A percentile compares a stretch with the other conserved stretches of the same genome.
phyloP scores from a whole-genome alignment of 2,113 vertebrate species.

The Scomber colias region DNA sequence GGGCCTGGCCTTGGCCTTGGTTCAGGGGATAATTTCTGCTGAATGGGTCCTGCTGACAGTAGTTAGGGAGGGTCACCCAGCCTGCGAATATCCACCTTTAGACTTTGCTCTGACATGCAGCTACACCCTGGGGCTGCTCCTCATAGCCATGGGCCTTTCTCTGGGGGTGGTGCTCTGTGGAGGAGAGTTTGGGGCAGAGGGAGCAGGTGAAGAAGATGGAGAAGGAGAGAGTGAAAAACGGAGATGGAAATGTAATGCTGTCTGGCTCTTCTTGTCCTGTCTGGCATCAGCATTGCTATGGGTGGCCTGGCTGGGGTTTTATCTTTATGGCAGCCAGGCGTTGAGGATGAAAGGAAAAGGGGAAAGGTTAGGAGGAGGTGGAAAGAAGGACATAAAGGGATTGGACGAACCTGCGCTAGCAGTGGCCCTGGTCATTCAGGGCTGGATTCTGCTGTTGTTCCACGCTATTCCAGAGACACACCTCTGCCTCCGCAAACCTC shows the following conservation, averaged over 20 bases:
- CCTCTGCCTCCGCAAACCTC: conserved; percentile 88
- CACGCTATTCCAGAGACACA: conserved; percentile 95
- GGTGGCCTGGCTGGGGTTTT: conserved; percentile 96
- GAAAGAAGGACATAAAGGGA: conserved; percentile 85
- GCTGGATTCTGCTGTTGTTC: conserved; percentile 95
- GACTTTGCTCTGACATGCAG: conserved; percentile 94
- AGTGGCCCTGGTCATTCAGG: conserved; percentile 92
- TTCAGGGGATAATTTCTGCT: conserved; percentile 93
- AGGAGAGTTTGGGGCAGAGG: conserved; percentile 80
- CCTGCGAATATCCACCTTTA: conserved; percentile 93
- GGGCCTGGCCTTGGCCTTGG: conserved; percentile 89
- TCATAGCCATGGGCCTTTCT: conserved; percentile 86
- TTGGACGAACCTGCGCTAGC: conserved; percentile 95
- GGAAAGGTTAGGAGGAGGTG: conserved; percentile 79
- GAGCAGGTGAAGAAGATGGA: conserved; percentile 76
- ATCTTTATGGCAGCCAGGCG: conserved; percentile 90
- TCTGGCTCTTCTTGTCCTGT: conserved; percentile 91
- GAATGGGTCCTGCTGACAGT: conserved; percentile 96
- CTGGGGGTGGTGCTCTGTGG: conserved; percentile 93
- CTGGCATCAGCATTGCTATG: conserved; percentile 92
- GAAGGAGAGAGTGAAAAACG: conserved; percentile 83
- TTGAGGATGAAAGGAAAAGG: conserved; percentile 70
- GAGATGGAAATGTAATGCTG: conserved; percentile 93
- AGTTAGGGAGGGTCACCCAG: conserved; percentile 89
- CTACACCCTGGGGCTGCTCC: conserved; percentile 92